These are phyloP conservation scores for Paralvinella palmiformis DNA, from an alignment of 1,140 invertebrate species.

Conservation along the genomic window DNA sequence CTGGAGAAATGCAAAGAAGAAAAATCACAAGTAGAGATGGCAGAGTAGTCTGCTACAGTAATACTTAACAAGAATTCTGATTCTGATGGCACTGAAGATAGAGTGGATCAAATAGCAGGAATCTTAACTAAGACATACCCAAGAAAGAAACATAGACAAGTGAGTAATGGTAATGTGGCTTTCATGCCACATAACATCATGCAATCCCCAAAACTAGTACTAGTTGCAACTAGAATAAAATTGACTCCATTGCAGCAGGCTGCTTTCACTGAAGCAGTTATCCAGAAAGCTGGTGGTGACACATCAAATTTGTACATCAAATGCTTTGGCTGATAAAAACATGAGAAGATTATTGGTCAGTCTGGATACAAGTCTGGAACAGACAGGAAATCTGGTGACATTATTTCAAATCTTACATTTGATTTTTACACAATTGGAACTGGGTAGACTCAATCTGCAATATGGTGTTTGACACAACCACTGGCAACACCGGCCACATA, in stretches of 20 bases:
- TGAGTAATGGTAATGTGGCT: too few relatives aligned
- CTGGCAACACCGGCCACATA: conserved; percentile 3
- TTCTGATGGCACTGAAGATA: too few relatives aligned
- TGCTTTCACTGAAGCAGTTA: neutral
- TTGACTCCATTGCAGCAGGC: neutral
- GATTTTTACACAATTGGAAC: neutral
- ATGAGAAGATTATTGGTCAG: neutral
- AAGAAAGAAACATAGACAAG: too few relatives aligned
- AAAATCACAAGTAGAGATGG: too few relatives aligned
- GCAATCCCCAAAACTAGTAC: neutral
- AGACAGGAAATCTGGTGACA: neutral
- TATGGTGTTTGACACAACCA: conserved; percentile 9
- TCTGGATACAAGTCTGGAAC: conserved; percentile 2
- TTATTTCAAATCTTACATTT: neutral
- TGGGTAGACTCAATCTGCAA: neutral
- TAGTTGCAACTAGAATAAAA: neutral
- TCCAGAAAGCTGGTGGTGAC: neutral
- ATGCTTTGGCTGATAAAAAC: neutral
- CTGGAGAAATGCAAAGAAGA: too few relatives aligned
- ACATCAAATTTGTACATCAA: neutral
- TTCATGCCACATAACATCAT: too few relatives aligned
- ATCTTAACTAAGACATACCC: too few relatives aligned
- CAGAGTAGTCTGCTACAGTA: too few relatives aligned
- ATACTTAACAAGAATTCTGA: too few relatives aligned
- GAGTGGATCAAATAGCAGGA: too few relatives aligned